A percentile compares a stretch with the other conserved stretches of the same genome.
phyloP scores from a whole-genome alignment of 2,888 invertebrate genomes.

The Junonia oenone region DNA sequence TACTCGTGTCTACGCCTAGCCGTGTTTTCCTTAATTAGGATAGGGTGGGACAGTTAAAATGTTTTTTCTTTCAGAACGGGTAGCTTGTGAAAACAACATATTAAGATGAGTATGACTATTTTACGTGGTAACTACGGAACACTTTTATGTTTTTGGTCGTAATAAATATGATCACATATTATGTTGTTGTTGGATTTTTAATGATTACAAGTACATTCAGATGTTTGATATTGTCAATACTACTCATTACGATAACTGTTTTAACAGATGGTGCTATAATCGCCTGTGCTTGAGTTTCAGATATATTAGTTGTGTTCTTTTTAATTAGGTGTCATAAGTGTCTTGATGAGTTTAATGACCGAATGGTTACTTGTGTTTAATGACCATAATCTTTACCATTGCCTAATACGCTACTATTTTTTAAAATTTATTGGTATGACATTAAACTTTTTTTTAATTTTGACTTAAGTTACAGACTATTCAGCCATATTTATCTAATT shows the following conservation, averaged over 20 bases:
- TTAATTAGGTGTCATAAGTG: slow-evolving; percentile 30
- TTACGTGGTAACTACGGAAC: background rate
- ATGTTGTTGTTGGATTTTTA: slow-evolving; percentile 3
- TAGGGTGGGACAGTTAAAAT: slow-evolving; percentile 15
- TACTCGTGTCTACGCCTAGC: slow-evolving; percentile 31
- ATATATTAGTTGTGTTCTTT: slow-evolving; percentile 29
- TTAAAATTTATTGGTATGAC: background rate
- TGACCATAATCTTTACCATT: background rate
- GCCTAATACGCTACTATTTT: background rate
- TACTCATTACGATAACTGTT: slow-evolving; percentile 23
- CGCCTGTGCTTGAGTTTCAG: background rate
- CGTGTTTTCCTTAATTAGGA: slow-evolving; percentile 32
- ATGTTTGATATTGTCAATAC: slow-evolving; percentile 21
- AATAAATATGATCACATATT: background rate
- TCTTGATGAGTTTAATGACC: slow-evolving; percentile 20
- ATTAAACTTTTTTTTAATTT: background rate
- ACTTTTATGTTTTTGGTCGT: background rate
- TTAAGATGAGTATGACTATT: background rate
- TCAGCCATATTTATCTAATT: too few species aligned
- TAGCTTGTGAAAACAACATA: background rate
- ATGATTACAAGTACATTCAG: slow-evolving; percentile 20
- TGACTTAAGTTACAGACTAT: too few species aligned
- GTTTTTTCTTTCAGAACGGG: background rate
- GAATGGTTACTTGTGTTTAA: background rate
- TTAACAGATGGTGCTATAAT: slow-evolving; percentile 30